Conservation (phyloP, 2,888 invertebrate species). For the Acanthosepion lycidas region DNA sequence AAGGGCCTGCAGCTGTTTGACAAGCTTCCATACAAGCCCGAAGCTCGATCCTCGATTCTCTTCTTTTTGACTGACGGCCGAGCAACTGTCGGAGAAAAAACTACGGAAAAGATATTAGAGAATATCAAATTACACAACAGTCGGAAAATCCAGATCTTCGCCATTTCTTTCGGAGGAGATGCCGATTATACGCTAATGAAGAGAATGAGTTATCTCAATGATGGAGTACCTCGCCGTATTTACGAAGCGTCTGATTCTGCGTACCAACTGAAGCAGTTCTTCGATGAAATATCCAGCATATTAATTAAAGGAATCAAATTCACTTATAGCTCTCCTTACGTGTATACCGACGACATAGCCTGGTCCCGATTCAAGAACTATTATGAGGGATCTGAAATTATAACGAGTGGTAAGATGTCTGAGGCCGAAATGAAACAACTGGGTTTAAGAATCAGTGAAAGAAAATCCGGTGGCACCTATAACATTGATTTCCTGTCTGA, state of each 20-base stretch:
- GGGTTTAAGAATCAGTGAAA: not conserved
- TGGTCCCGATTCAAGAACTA: not conserved
- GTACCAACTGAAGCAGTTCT: conserved; percentile 81
- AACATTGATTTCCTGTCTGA: not conserved
- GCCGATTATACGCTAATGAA: conserved; percentile 82
- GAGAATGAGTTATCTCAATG: conserved; percentile 81
- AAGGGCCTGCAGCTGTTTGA: conserved; percentile 55
- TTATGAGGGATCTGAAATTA: not conserved
- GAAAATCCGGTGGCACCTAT: not conserved
- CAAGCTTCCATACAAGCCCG: conserved; percentile 50
- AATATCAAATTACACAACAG: conserved; percentile 58
- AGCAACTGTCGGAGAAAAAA: conserved; percentile 73
- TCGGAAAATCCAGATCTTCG: conserved; percentile 77
- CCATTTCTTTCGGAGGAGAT: conserved; percentile 83
- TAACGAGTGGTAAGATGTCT: not conserved
- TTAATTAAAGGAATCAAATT: conserved; percentile 80
- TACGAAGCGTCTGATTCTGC: conserved; percentile 84
- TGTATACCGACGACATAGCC: not conserved
- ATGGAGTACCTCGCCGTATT: conserved; percentile 83
- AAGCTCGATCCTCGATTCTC: conserved; percentile 61
- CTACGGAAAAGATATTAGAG: conserved; percentile 66
- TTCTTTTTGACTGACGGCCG: conserved; percentile 76
- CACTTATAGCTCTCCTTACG: conserved; percentile 51
- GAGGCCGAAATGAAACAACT: not conserved
- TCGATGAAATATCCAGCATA: conserved; percentile 81